phyloP scores from a whole-genome alignment of 2,888 invertebrate species.

The Bombylius major region DNA sequence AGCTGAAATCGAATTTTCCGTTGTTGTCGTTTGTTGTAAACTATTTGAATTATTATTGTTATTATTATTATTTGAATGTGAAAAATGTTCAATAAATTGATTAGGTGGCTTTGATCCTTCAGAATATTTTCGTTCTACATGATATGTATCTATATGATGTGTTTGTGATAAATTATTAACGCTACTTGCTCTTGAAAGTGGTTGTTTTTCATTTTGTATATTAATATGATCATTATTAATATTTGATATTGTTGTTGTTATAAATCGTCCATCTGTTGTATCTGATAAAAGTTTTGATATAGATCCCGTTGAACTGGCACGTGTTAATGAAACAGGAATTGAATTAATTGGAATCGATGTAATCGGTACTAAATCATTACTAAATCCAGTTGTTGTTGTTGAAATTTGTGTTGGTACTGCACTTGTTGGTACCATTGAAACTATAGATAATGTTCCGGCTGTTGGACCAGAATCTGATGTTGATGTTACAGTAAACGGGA shows the following conservation, averaged over 20 bases:
- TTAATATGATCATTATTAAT: not conserved
- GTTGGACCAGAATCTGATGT: conserved; percentile 24
- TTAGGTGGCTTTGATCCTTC: conserved; percentile 4
- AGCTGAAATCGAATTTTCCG: conserved; percentile 23
- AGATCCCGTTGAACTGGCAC: conserved; percentile 20
- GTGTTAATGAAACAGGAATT: conserved; percentile 27
- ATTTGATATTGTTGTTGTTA: not conserved
- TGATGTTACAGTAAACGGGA: conserved; percentile 30
- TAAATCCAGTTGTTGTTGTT: conserved; percentile 23
- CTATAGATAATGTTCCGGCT: conserved; percentile 28
- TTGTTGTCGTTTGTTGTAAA: not conserved
- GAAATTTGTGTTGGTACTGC: conserved; percentile 26
- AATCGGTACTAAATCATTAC: conserved; percentile 20
- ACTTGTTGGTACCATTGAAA: conserved; percentile 22
- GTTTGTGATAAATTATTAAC: conserved; percentile 24
- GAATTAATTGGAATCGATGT: conserved; percentile 31
- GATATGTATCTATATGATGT: conserved; percentile 24
- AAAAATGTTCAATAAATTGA: not conserved
- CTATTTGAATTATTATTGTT: not conserved
- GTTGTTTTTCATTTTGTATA: not conserved
- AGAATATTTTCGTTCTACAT: conserved; percentile 25
- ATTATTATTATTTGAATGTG: not conserved
- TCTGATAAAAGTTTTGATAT: conserved; percentile 21
- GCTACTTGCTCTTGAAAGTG: conserved; percentile 30
- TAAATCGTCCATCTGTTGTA: not conserved